Evolutionary conservation across 1,140 invertebrate species (phyloP).

Genomic region (Heterodera schachtii): DNA sequence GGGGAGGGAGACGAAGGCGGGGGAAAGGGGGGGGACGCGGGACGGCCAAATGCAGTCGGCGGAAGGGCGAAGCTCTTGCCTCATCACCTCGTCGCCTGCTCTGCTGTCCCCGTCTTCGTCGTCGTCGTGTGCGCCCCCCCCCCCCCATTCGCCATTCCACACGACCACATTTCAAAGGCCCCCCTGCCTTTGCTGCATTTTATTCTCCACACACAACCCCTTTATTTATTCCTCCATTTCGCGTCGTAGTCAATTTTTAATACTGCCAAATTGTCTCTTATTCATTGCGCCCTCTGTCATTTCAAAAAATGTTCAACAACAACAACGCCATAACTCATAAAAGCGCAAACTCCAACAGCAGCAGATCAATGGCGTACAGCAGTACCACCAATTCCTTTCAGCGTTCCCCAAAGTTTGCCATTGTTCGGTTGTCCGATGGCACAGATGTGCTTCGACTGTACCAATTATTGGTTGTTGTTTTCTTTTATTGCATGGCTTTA

Average conservation of each 20-base stretch:
- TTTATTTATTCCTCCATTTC: too few species aligned
- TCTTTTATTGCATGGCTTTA: background rate
- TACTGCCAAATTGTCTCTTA: background rate
- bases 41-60: background rate
- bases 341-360: background rate
- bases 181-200: background rate
- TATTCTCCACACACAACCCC: background rate
- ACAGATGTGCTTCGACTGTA: constrained; percentile 42
- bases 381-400: background rate
- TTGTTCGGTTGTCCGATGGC: constrained; percentile 40
- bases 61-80: background rate
- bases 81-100: too few species aligned
- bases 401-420: constrained; percentile 41
- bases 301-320: background rate
- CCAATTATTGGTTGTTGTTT: constrained; percentile 41
- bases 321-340: background rate
- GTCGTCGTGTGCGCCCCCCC: background rate
- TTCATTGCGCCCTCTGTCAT: background rate
- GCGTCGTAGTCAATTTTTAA: too few species aligned
- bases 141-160: background rate
- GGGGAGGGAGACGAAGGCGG: background rate
- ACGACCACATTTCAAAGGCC: background rate
- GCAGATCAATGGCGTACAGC: background rate
- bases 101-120: background rate
- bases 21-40: too few species aligned